These are phyloP conservation scores for Drosophila teissieri DNA, from an alignment of 1,140 invertebrate genomes.

Conservation along the genomic window DNA sequence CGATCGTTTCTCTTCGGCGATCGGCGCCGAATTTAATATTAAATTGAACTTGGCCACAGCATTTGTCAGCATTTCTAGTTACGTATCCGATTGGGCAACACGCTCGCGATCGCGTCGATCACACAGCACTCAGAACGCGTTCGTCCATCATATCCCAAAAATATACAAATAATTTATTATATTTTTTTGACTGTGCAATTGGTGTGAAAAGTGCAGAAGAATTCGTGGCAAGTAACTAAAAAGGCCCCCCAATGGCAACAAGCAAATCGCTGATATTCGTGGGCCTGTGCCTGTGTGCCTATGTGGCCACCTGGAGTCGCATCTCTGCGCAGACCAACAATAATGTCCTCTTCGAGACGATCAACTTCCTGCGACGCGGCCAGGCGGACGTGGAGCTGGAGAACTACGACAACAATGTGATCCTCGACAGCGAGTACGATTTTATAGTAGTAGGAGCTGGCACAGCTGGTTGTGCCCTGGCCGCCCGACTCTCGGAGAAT, in stretches of 20 bases:
- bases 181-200: constrained; percentile 39
- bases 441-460: constrained; percentile 90
- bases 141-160: neutral
- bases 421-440: constrained; percentile 85
- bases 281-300: constrained; percentile 18
- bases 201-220: constrained; percentile 15
- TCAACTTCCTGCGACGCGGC: constrained; percentile 74
- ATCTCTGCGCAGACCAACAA: constrained; percentile 51
- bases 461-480: constrained; percentile 89
- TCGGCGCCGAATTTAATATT: constrained; percentile 76
- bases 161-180: neutral
- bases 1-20: constrained; percentile 42
- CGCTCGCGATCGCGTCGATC: constrained; percentile 44
- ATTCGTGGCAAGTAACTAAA: neutral
- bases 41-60: constrained; percentile 78
- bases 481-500: constrained; percentile 88
- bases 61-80: constrained; percentile 76
- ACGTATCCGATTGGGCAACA: constrained; percentile 75
- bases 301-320: neutral
- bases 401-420: constrained; percentile 79
- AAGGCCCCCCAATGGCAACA: constrained; percentile 16
- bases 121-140: constrained; percentile 2
- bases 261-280: constrained; percentile 19
- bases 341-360: constrained; percentile 73
- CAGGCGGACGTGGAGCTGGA: constrained; percentile 59